These are phyloP conservation scores for Tringa solitaria DNA, from an alignment of 2,113 vertebrate genomes.

Conservation along the genomic window DNA sequence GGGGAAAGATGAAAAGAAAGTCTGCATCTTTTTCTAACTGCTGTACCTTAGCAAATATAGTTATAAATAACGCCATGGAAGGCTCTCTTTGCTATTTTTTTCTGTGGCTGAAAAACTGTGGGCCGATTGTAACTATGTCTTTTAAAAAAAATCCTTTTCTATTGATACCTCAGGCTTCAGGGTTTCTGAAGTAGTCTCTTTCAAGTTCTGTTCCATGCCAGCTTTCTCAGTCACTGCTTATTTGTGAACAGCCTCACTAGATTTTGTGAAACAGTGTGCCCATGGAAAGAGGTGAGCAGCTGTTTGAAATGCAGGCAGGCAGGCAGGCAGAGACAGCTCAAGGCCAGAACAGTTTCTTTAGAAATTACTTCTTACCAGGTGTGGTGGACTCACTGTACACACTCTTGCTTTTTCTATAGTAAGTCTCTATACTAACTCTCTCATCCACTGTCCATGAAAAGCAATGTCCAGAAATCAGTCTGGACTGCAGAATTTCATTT, in stretches of 20 bases:
- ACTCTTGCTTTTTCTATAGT: neutral
- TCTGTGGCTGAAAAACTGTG: neutral
- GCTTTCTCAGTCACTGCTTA: neutral
- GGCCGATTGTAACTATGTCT: neutral
- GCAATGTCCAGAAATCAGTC: fast-evolving
- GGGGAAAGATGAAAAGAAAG: neutral
- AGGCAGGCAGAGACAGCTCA: neutral
- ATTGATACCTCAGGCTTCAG: neutral
- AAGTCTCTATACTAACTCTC: neutral
- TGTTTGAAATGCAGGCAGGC: neutral
- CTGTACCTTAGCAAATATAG: neutral
- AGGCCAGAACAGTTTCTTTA: neutral
- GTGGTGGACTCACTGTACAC: neutral
- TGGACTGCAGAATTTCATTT: neutral
- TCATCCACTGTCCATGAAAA: neutral
- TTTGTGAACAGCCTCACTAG: neutral
- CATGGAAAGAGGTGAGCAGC: neutral
- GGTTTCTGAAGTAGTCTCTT: neutral
- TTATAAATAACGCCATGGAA: neutral
- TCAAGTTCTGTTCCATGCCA: neutral
- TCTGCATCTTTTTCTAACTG: neutral
- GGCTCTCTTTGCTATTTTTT: neutral
- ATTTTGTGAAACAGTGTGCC: neutral
- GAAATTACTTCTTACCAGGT: neutral
- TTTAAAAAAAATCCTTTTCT: neutral